Conservation (phyloP, 2,113 vertebrate species). For the Trachemys scripta region DNA sequence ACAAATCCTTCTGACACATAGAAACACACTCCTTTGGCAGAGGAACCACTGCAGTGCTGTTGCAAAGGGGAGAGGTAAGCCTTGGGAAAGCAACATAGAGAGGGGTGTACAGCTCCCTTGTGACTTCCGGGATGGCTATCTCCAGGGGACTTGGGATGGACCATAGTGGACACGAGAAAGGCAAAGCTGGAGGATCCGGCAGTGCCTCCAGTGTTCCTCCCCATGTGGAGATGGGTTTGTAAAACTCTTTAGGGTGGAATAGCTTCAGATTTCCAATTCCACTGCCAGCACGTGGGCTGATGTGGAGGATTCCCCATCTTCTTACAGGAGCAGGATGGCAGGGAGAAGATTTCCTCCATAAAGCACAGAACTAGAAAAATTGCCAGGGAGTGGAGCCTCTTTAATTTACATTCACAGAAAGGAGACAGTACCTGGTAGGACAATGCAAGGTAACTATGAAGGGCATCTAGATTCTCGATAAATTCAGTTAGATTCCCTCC, state of each 20-base stretch:
- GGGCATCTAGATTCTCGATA: constrained; percentile 87
- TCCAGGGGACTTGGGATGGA: not conserved
- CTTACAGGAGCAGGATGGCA: not conserved
- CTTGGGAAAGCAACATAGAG: not conserved
- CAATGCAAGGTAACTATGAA: constrained; percentile 86
- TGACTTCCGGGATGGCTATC: not conserved
- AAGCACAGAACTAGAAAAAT: too few relatives aligned
- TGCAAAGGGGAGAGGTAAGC: not conserved
- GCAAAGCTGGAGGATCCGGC: not conserved
- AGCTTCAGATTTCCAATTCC: not conserved
- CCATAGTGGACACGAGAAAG: not conserved
- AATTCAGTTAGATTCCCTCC: constrained; percentile 85
- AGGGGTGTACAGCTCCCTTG: not conserved
- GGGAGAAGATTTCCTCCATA: not conserved
- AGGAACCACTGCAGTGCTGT: not conserved
- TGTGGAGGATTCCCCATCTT: not conserved
- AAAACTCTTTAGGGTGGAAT: not conserved
- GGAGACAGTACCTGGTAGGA: constrained; percentile 83
- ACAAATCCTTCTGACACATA: not conserved
- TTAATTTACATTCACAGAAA: not conserved
- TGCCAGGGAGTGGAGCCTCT: not conserved
- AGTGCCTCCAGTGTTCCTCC: not conserved
- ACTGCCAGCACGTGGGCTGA: not conserved
- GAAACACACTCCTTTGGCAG: not conserved
- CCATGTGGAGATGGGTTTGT: not conserved